Conservation (phyloP, 2,888 invertebrate genomes). For the Drosophila diplacantha region DNA sequence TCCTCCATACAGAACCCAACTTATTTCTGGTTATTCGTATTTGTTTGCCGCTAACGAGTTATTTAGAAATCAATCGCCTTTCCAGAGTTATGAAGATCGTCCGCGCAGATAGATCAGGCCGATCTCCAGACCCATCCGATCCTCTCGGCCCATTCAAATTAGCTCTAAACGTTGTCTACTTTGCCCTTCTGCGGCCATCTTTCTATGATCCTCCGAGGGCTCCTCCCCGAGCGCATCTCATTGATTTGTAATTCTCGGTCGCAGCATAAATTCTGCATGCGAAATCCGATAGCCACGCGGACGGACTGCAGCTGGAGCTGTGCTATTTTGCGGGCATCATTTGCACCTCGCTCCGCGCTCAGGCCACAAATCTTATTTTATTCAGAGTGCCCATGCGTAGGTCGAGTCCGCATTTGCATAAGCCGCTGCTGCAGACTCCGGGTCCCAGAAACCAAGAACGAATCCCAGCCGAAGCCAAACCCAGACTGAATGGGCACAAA, state of each 20-base stretch:
- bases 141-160: conserved; percentile 52
- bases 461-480: conserved; percentile 22
- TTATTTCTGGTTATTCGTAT: conserved; percentile 28
- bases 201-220: conserved; percentile 46
- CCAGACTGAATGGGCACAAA: conserved; percentile 32
- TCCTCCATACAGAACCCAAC: conserved; percentile 40
- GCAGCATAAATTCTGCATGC: conserved; percentile 70
- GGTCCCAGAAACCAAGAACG: conserved; percentile 23
- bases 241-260: conserved; percentile 72
- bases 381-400: conserved; percentile 65
- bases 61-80: conserved; percentile 46
- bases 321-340: conserved; percentile 53
- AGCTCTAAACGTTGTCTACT: conserved; percentile 42
- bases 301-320: conserved; percentile 9
- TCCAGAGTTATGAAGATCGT: conserved; percentile 28
- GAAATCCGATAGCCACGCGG: conserved; percentile 64
- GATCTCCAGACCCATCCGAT: conserved; percentile 18
- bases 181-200: conserved; percentile 47
- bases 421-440: conserved; percentile 33
- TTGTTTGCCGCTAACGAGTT: conserved; percentile 52
- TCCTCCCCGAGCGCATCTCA: conserved; percentile 56
- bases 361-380: conserved; percentile 70
- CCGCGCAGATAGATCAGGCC: conserved; percentile 6
- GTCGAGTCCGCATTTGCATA: conserved; percentile 66
- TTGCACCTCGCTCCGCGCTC: conserved; percentile 62